Evolutionary conservation across 2,113 vertebrate genomes (phyloP), one percentile per base, ranked within the genome.

Genomic region (Zapus hudsonius): DNA sequence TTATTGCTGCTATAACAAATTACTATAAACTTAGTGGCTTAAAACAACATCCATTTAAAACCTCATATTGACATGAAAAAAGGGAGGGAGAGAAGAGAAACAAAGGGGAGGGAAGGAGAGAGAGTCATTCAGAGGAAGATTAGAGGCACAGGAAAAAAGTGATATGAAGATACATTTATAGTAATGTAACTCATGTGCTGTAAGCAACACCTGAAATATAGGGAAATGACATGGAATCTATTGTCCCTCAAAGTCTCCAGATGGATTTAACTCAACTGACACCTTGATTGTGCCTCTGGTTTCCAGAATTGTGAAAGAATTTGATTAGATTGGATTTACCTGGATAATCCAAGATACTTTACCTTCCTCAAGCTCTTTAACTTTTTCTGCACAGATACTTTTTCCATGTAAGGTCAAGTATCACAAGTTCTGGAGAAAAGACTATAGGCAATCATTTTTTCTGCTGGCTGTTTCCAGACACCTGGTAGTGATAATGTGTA

Each of bases 301-400:
- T 33, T 90, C 40, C 44, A 79, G 40, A 67, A 25, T n/a, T 61
- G 40, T 92, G n/a, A 90, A 47, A 67, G n/a, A 84, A 92, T 83
- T 84, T 27, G 52, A 52, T 52, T 52, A 52, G 52, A 52, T 52
- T 52, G 52, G 52, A 15, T 15, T 52, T 52, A 52, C 52, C 52
- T 52, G 52, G 52, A 52, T 52, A 52, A 52, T 52, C 52, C 12
- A 52, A 52, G 52, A 52, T 52, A 52, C 16, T 52, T 52, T 13
- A 10, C 11, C 16, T 13, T 15, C 52, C 7, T 52, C 52, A 52
- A 52, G 52, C 52, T 52, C 52, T 52, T 52, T 47, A 47, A 47
- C 47, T 47, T 47, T 52, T 15, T 52, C 11, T 52, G 52, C 52
- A 52, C 16, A 15, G 52, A 52, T 52, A 52, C 12, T 52, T 52